phyloP scores from a whole-genome alignment of 2,888 invertebrate genomes.

The Cecidostiba fungosa region DNA sequence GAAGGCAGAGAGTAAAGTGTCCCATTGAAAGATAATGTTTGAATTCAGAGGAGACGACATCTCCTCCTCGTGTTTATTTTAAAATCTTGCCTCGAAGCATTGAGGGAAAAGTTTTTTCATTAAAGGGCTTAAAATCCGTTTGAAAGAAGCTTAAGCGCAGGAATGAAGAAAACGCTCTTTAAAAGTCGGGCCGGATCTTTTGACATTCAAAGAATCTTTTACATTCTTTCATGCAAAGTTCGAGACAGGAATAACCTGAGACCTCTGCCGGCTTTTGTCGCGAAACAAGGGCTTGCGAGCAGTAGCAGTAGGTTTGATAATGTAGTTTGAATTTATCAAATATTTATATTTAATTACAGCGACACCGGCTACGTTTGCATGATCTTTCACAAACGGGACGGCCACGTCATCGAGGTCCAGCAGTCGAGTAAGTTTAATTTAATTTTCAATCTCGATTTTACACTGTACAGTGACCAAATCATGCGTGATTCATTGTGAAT shows the following conservation, averaged over 20 bases:
- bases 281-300: background rate
- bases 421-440: constrained; percentile 81
- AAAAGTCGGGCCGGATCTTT: constrained; percentile 24
- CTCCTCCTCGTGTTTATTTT: constrained; percentile 32
- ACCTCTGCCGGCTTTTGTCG: background rate
- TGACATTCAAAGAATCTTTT: constrained; percentile 52
- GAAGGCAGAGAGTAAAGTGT: constrained; percentile 12
- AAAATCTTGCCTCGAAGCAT: constrained; percentile 23
- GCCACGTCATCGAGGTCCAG: constrained; percentile 88
- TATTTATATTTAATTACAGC: constrained; percentile 81
- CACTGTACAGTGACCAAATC: background rate
- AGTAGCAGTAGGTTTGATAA: background rate
- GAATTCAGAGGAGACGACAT: background rate
- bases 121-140: constrained; percentile 44
- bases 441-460: constrained; percentile 40
- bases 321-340: constrained; percentile 24
- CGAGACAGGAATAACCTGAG: background rate
- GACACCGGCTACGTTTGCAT: constrained; percentile 91
- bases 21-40: constrained; percentile 1
- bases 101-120: constrained; percentile 54
- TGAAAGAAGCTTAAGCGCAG: constrained; percentile 35
- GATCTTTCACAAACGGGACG: constrained; percentile 86
- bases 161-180: constrained; percentile 47
- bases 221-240: constrained; percentile 45
- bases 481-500: background rate